These are phyloP conservation scores for Plumapathes pennacea DNA, from an alignment of 92 coral and sea anemone species.

Conservation along the genomic window DNA sequence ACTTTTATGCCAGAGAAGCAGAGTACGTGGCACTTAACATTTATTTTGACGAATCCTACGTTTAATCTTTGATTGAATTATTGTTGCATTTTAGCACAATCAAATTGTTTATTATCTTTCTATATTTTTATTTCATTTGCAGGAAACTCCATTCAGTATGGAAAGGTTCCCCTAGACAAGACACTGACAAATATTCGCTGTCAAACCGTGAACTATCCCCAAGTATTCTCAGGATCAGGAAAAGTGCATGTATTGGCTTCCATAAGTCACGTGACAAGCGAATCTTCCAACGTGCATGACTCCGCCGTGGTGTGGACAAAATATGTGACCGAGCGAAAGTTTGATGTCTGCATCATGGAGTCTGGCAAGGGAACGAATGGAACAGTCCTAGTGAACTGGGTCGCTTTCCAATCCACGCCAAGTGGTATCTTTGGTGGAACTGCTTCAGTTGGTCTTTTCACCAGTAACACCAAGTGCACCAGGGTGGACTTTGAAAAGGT, in stretches of 20 bases:
- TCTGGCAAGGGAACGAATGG: slow-evolving; percentile 41
- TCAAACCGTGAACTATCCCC: slow-evolving; percentile 17
- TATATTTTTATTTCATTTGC: no score
- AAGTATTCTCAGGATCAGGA: slow-evolving; percentile 6
- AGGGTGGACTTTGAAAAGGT: slow-evolving; percentile 38
- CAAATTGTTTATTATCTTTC: no score
- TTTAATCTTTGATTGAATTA: no score
- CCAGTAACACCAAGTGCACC: slow-evolving; percentile 49
- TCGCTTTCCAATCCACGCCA: slow-evolving; percentile 37
- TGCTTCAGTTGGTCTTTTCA: slow-evolving; percentile 23
- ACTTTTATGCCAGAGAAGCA: no score
- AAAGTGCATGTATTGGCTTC: slow-evolving; percentile 41
- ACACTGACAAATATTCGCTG: no score
- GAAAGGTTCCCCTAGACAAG: no score
- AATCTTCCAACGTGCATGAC: slow-evolving; percentile 13
- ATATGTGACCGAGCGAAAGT: slow-evolving; percentile 17
- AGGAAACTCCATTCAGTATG: no score
- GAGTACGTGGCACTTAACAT: no score
- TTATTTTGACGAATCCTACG: no score
- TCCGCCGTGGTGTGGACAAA: slow-evolving; percentile 39
- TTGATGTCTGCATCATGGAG: slow-evolving; percentile 39
- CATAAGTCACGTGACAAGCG: slow-evolving; percentile 20
- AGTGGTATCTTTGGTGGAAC: slow-evolving; percentile 16
- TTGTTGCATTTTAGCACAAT: no score
- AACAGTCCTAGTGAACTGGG: slow-evolving; percentile 33